Evolutionary conservation across 2,797 vertebrate species (phyloP).

Genomic region (Columba guinea): DNA sequence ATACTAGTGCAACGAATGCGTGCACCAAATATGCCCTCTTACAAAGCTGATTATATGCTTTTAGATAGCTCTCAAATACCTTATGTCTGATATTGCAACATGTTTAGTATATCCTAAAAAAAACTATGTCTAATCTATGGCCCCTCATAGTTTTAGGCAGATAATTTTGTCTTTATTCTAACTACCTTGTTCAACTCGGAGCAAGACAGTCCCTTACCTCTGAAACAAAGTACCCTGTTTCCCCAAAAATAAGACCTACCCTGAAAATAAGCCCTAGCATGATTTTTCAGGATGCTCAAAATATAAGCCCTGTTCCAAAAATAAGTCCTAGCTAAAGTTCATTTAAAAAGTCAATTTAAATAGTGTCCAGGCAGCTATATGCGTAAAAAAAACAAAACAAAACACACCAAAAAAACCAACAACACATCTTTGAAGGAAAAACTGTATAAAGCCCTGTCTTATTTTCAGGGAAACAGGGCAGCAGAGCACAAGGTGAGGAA

Average conservation of each 20-base stretch:
- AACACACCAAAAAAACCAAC: too few species aligned
- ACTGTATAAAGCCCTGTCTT: too few species aligned
- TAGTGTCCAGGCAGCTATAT: too few species aligned
- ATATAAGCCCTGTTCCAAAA: too few species aligned
- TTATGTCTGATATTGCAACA: background rate
- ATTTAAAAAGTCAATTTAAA: too few species aligned
- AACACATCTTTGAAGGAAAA: too few species aligned
- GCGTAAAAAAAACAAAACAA: too few species aligned
- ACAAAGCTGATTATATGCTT: conserved; percentile 58
- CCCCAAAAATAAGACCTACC: too few species aligned
- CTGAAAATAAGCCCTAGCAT: too few species aligned
- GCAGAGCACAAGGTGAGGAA: background rate
- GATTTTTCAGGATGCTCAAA: too few species aligned
- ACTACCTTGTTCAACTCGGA: background rate
- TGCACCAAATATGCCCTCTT: background rate
- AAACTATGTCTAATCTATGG: background rate
- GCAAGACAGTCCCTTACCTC: background rate
- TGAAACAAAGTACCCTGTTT: background rate
- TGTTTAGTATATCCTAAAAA: background rate
- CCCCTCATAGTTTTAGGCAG: background rate
- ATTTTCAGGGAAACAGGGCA: too few species aligned
- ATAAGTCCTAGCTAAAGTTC: too few species aligned
- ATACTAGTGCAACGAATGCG: background rate
- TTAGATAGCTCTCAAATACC: conserved; percentile 26
- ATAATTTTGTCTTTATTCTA: background rate